These are phyloP conservation scores for Anhinga rufa DNA, from an alignment of 2,113 vertebrate genomes.

Conservation along the genomic window DNA sequence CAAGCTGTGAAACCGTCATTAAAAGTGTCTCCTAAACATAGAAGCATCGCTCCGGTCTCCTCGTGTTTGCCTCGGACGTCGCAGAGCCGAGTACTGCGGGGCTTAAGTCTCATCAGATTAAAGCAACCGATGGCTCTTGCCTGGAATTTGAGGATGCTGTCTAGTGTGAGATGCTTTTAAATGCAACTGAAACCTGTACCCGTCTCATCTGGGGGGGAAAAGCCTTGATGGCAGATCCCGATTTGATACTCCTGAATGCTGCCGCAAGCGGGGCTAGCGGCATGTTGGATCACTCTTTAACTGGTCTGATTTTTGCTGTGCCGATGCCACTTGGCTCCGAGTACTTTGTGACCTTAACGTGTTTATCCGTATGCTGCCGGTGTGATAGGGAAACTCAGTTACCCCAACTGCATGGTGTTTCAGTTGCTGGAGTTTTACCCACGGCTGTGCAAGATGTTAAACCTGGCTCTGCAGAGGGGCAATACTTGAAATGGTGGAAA, in stretches of 20 bases:
- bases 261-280: not conserved
- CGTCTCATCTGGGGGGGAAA: not conserved
- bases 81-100: rapidly evolving
- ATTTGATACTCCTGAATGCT: not conserved
- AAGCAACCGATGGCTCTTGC: not conserved
- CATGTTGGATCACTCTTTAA: not conserved
- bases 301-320: not conserved
- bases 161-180: not conserved
- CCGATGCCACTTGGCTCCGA: not conserved
- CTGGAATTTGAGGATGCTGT: rapidly evolving
- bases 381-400: not conserved
- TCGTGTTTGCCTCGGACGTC: not conserved
- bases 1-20: not conserved
- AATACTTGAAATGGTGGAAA: not conserved
- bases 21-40: not conserved
- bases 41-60: not conserved
- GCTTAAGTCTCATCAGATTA: not conserved
- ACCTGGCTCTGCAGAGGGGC: too few relatives aligned
- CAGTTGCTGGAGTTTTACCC: not conserved
- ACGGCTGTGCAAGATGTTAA: too few relatives aligned
- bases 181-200: not conserved
- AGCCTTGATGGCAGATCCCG: not conserved
- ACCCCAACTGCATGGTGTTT: rapidly evolving
- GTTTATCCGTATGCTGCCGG: not conserved
- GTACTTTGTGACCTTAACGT: not conserved